phyloP scores from a whole-genome alignment of 2,113 vertebrate genomes.

The Ictidomys tridecemlineatus region DNA sequence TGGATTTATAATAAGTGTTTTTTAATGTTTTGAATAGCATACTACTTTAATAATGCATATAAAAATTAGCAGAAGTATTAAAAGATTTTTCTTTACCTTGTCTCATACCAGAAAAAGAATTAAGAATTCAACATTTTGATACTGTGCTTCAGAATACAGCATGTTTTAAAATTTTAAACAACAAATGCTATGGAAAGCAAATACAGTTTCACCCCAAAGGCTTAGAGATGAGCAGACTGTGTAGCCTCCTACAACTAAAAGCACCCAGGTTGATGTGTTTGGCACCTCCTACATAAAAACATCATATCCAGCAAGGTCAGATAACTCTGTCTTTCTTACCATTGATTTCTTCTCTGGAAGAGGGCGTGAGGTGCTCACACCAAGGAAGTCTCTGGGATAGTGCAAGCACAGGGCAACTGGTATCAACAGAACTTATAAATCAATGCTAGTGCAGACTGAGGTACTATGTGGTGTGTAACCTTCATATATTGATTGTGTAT shows the following conservation, averaged over 20 bases:
- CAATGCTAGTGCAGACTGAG: neutral
- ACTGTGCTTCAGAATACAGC: neutral
- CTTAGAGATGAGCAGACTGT: neutral
- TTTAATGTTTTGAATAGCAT: slow-evolving; percentile 14
- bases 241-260: neutral
- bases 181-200: slow-evolving; percentile 35
- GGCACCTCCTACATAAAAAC: neutral
- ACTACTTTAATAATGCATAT: slow-evolving; percentile 29
- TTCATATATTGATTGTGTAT: accelerated
- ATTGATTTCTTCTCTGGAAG: neutral
- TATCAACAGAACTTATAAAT: neutral
- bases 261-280: neutral
- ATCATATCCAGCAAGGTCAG: neutral
- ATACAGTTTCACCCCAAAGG: neutral
- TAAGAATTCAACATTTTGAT: neutral
- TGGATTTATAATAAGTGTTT: neutral
- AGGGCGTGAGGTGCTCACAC: neutral
- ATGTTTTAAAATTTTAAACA: neutral
- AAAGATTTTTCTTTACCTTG: neutral
- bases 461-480: neutral
- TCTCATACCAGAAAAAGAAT: neutral
- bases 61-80: slow-evolving; percentile 44
- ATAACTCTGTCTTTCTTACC: neutral
- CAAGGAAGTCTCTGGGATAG: too few relatives aligned
- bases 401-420: accelerated